A percentile compares a stretch with the other conserved stretches of the same genome.
Conservation (phyloP, 2,888 invertebrate genomes). For the Phengaris arion region DNA sequence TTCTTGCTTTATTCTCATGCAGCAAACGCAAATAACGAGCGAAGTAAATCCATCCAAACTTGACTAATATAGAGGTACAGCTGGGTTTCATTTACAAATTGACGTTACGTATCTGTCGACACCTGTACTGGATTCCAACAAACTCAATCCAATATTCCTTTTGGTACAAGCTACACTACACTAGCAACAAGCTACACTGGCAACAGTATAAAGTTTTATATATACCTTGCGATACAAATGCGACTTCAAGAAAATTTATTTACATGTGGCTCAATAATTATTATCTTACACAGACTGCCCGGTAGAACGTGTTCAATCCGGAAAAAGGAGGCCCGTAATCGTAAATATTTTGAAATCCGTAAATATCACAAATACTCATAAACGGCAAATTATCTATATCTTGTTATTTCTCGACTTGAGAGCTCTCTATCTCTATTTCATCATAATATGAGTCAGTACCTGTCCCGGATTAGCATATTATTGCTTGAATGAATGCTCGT, state of each 20-base stretch:
- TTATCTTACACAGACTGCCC: no score
- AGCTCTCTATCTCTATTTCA: no score
- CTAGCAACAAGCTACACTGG: neutral
- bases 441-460: no score
- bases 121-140: conserved; percentile 15
- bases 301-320: neutral
- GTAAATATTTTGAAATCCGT: no score
- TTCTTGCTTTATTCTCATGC: neutral
- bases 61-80: neutral
- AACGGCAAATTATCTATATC: no score
- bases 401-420: no score
- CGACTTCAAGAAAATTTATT: neutral
- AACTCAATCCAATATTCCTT: conserved; percentile 20
- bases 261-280: neutral
- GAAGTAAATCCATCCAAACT: conserved; percentile 29
- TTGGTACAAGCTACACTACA: neutral
- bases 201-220: neutral
- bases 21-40: conserved; percentile 19
- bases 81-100: conserved; percentile 26
- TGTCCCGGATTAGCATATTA: no score
- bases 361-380: no score
- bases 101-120: neutral
- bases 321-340: neutral
- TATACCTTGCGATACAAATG: neutral
- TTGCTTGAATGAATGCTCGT: no score